phyloP scores from a whole-genome alignment of 2,888 invertebrate genomes.

The Terebella lapidaria region DNA sequence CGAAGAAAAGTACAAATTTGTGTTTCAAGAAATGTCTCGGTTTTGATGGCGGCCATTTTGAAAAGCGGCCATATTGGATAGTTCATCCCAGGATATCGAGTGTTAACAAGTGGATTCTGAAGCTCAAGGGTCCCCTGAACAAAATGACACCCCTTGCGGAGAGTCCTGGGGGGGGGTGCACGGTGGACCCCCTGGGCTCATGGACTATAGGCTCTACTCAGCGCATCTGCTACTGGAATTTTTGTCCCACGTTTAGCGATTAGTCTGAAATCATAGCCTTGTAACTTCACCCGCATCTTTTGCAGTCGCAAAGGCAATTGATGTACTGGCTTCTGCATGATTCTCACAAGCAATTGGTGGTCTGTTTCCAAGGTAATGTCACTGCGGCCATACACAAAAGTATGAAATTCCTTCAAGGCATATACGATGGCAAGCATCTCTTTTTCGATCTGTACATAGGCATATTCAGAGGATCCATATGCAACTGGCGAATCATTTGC shows the following conservation, averaged over 20 bases:
- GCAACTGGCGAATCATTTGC: constrained; percentile 8
- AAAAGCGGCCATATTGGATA: no score
- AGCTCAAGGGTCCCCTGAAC: no score
- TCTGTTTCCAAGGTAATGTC: constrained; percentile 19
- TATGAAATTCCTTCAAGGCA: background rate
- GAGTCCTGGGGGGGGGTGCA: no score
- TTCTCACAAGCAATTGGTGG: constrained; percentile 15
- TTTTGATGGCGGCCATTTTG: no score
- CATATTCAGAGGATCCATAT: constrained; percentile 15
- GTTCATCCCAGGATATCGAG: no score
- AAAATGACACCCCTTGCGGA: no score
- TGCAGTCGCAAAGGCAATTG: constrained; percentile 16
- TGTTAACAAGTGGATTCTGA: no score
- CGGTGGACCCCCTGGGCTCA: no score
- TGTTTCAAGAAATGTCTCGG: no score
- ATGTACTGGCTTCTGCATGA: constrained; percentile 18
- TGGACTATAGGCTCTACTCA: no score
- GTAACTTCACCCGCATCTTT: constrained; percentile 14
- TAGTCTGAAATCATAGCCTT: constrained; percentile 17
- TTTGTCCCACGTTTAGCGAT: constrained; percentile 13
- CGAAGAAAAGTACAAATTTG: no score
- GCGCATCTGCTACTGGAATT: constrained; percentile 18
- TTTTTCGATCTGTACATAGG: background rate
- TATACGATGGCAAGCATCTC: background rate
- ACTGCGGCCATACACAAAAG: constrained; percentile 4